Evolutionary conservation across 1,140 invertebrate species (phyloP), one percentile per base, ranked within the genome.

Genomic region (Pseudomyrmex sp.): DNA sequence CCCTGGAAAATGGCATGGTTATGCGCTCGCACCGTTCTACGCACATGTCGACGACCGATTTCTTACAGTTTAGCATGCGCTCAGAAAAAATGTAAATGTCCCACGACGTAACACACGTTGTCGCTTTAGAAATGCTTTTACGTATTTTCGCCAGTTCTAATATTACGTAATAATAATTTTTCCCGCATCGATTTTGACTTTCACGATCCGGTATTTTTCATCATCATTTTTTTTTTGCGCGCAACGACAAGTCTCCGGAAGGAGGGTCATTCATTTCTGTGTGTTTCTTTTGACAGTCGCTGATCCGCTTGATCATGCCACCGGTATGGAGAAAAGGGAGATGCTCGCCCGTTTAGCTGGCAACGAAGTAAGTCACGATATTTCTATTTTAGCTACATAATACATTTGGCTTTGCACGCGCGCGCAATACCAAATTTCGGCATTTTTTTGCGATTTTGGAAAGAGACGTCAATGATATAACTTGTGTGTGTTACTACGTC

Each of bases 271-370:
- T 70, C 50, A 26, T 5, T 59, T 82, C 56, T 80, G 87, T 68
- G 88, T 84, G 76, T 59, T 93, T 93, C 74, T 94, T 96, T 95
- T 35, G 76, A 50, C 44, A 93, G 96, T 98, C 95, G 94, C 97
- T 50, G 98, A 99, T 93, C 97, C 97, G 13, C 86, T 99, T 88
- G 98, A 99, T 90, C 98, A 98, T 93, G 97, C 98, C 1, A 99
- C 98, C 80, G 99, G 99, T 89, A 90, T 98, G 50, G 98, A 99
- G 93, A 98, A 98, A 93, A 96, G 96, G 90, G 98, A 99, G 94
- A 93, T 99, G 85, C 93, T 99, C 79, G 97, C 98, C 10, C 95
- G 96, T 91, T 94, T 97, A 83, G 96, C 97, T 89, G 99, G 99
- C 87, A 97, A 99, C 93, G 97, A 98, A 88, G 97, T 97, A 93